Evolutionary conservation across 2,888 invertebrate species (phyloP).

Genomic region (Drosophila villosipedis): DNA sequence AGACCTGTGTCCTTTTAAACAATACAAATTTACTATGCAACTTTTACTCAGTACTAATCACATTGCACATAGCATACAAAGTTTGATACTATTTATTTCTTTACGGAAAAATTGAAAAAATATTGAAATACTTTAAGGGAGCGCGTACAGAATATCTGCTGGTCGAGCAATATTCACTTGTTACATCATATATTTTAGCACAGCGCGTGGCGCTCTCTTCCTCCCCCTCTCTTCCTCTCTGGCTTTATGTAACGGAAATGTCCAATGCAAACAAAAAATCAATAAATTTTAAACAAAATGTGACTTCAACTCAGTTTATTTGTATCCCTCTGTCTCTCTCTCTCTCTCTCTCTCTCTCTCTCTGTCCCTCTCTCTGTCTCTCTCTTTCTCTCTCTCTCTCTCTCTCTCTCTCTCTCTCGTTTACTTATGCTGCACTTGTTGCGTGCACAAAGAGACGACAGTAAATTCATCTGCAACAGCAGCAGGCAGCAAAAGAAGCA

Average conservation of each 20-base stretch:
- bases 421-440: conserved; percentile 64
- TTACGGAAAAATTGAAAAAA: background rate
- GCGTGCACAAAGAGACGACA: conserved; percentile 43
- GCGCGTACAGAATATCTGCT: conserved; percentile 5
- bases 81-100: background rate
- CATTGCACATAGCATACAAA: background rate
- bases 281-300: conserved; percentile 55
- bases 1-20: conserved; percentile 26
- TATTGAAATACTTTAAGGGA: background rate
- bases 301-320: conserved; percentile 32
- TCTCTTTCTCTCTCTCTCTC: background rate
- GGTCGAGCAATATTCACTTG: background rate
- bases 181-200: conserved; percentile 1
- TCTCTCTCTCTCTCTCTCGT: background rate
- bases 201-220: conserved; percentile 46
- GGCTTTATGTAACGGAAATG: background rate
- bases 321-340: background rate
- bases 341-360: background rate
- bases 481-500: conserved; percentile 16
- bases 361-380: background rate
- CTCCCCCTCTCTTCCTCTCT: background rate
- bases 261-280: conserved; percentile 44
- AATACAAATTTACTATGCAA: conserved; percentile 6
- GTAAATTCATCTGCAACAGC: conserved; percentile 52
- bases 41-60: background rate